Evolutionary conservation across 37 sponge, comb jelly and placozoan genomes (phyloP).

Genomic region (Spongilla lacustris): DNA sequence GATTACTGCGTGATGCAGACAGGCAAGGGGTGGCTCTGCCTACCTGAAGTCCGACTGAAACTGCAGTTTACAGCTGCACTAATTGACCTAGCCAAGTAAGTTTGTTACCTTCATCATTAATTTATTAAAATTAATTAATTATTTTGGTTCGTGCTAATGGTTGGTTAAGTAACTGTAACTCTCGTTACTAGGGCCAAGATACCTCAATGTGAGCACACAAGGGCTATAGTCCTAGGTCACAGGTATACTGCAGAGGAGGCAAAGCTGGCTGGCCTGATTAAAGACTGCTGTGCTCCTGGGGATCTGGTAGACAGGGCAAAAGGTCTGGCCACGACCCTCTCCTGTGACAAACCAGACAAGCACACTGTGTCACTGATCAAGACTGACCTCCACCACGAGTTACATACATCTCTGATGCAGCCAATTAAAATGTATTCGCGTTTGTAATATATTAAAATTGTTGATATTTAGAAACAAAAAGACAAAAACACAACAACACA

Average conservation of each 20-base stretch:
- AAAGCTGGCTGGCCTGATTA: conserved; percentile 20
- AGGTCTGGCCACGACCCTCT: conserved; percentile 19
- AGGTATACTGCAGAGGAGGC: conserved; percentile 73
- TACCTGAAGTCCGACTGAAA: conserved; percentile 61
- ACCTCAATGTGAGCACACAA: conserved; percentile 30
- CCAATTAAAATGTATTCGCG: conserved; percentile 16
- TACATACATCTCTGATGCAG: conserved; percentile 3
- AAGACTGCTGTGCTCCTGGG: conserved; percentile 20
- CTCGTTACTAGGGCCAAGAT: conserved; percentile 33
- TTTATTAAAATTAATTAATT: neutral
- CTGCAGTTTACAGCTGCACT: conserved; percentile 30
- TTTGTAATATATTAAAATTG: conserved; percentile 14
- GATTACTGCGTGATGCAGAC: conserved; percentile 74
- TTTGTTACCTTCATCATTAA: neutral
- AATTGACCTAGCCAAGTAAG: conserved; percentile 56
- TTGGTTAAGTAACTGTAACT: no score
- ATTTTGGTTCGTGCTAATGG: no score
- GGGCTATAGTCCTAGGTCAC: conserved; percentile 40
- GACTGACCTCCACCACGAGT: conserved; percentile 28
- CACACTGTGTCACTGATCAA: conserved; percentile 36
- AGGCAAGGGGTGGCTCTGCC: conserved; percentile 72
- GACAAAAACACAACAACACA: no score
- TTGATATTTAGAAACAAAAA: neutral
- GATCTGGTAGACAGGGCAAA: conserved; percentile 36
- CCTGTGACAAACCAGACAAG: conserved; percentile 41